Conservation (phyloP, 2,888 invertebrate species). For the Lochmaea crataegi region DNA sequence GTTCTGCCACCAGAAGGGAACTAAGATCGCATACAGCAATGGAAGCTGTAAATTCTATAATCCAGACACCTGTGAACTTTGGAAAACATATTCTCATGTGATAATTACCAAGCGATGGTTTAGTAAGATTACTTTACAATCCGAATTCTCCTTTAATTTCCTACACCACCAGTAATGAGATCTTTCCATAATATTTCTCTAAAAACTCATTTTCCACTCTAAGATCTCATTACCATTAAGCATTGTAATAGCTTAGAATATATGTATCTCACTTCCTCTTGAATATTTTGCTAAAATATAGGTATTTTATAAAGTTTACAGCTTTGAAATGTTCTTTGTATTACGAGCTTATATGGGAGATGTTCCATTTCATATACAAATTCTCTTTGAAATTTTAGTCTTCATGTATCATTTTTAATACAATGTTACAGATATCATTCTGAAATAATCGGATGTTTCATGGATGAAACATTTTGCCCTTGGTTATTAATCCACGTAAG, state of each 20-base stretch:
- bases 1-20: too few relatives aligned
- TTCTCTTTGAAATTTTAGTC: constrained; percentile 21
- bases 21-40: too few relatives aligned
- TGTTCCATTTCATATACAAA: constrained; percentile 29
- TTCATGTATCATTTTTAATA: constrained; percentile 20
- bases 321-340: constrained; percentile 25
- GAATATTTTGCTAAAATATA: constrained; percentile 24
- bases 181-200: neutral
- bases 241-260: constrained; percentile 12
- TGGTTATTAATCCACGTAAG: too few relatives aligned
- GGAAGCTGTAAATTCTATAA: too few relatives aligned
- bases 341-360: constrained; percentile 29
- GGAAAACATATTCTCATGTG: too few relatives aligned
- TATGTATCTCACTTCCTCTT: constrained; percentile 12
- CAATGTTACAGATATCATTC: constrained; percentile 24
- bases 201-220: neutral
- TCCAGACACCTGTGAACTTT: too few relatives aligned
- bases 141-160: too few relatives aligned
- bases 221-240: constrained; percentile 19
- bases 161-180: neutral
- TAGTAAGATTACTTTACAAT: too few relatives aligned
- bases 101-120: too few relatives aligned
- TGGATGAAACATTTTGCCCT: neutral
- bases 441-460: constrained; percentile 16
- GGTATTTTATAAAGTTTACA: constrained; percentile 24